phyloP scores from a whole-genome alignment of 2,888 invertebrate species.

The Lasius fuliginosus region DNA sequence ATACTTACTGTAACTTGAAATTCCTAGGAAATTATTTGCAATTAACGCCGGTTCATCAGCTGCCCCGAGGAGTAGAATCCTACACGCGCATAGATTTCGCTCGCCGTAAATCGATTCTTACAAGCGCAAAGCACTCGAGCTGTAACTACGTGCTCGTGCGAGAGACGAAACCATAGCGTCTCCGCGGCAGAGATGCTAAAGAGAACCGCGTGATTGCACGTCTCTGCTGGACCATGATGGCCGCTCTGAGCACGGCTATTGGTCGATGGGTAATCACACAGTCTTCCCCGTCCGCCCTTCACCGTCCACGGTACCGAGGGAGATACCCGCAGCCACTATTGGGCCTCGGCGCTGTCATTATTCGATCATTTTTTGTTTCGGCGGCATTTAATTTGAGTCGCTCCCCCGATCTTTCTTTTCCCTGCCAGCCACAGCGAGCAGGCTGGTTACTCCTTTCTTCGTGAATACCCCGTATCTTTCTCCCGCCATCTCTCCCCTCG shows the following conservation, averaged over 20 bases:
- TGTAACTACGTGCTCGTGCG: conserved; percentile 62
- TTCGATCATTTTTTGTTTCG: conserved; percentile 82
- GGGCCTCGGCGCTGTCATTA: conserved; percentile 82
- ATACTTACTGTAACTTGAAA: too few species aligned
- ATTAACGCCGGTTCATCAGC: conserved; percentile 34
- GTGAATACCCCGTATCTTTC: conserved; percentile 56
- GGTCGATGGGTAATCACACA: conserved; percentile 85
- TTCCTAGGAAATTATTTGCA: conserved; percentile 12
- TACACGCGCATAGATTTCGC: neutral
- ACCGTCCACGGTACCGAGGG: conserved; percentile 68
- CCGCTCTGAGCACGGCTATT: conserved; percentile 85
- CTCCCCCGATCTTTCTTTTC: conserved; percentile 70
- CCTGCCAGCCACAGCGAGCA: conserved; percentile 12
- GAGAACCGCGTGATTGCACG: conserved; percentile 85
- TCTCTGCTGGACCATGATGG: conserved; percentile 86
- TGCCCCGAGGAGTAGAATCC: neutral
- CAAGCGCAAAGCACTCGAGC: conserved; percentile 16
- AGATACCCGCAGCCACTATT: conserved; percentile 75
- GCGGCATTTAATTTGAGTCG: conserved; percentile 84
- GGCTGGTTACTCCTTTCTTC: conserved; percentile 68
- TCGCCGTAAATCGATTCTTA: conserved; percentile 10
- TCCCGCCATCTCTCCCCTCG: neutral
- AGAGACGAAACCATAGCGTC: conserved; percentile 63
- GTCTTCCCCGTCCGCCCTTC: conserved; percentile 76
- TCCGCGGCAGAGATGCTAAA: conserved; percentile 66